A percentile compares a stretch with the other conserved stretches of the same genome.
phyloP scores from a whole-genome alignment of 2,113 vertebrate genomes.

The Onychostoma macrolepis region DNA sequence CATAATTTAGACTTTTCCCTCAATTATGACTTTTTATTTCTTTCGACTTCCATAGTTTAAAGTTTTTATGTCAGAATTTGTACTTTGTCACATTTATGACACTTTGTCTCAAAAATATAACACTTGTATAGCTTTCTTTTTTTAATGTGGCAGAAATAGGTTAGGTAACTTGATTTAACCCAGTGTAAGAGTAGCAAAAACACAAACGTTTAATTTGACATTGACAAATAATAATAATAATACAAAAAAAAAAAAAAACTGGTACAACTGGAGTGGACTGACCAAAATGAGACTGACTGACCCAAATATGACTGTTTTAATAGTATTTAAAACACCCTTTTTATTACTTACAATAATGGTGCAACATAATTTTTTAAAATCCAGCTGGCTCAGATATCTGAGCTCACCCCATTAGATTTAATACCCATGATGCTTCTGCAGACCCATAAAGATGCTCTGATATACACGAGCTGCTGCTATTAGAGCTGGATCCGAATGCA shows the following conservation, averaged over 20 bases:
- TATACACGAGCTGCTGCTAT: background rate
- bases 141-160: background rate
- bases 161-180: background rate
- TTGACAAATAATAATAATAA: too few relatives aligned
- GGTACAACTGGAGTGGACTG: background rate
- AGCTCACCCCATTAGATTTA: background rate
- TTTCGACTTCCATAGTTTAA: background rate
- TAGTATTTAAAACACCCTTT: background rate
- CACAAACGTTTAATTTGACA: background rate
- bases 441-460: conserved; percentile 16
- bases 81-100: background rate
- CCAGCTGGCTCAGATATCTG: background rate
- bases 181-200: background rate
- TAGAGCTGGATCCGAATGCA: background rate
- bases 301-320: background rate
- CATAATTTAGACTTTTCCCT: background rate
- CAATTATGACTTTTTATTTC: background rate
- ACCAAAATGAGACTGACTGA: background rate
- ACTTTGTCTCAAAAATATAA: background rate
- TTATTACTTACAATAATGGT: background rate
- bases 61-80: background rate
- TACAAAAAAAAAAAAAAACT: too few relatives aligned
- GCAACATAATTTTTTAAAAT: background rate
- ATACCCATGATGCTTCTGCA: conserved; percentile 8
- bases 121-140: background rate